These are phyloP conservation scores for Habrosyne pyritoides DNA, from an alignment of 2,888 invertebrate genomes.

Conservation along the genomic window DNA sequence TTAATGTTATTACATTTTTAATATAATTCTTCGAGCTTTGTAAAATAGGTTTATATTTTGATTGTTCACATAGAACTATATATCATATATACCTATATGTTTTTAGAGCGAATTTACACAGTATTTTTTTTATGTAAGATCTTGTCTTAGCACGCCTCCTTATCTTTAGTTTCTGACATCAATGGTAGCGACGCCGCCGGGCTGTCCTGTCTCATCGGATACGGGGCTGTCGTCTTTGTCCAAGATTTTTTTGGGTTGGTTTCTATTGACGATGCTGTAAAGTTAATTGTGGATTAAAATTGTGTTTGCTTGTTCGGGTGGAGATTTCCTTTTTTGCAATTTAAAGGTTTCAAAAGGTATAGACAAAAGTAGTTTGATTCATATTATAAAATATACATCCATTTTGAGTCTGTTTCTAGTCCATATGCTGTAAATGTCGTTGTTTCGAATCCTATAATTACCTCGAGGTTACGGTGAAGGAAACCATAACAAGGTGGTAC, in stretches of 20 bases:
- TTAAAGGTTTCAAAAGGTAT: no score
- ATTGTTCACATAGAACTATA: background rate
- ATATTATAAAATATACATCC: no score
- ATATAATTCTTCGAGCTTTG: background rate
- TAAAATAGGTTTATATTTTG: background rate
- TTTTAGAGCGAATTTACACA: background rate
- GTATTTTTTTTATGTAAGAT: background rate
- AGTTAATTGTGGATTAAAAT: background rate
- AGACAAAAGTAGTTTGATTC: no score
- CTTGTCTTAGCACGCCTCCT: background rate
- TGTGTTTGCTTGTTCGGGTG: background rate
- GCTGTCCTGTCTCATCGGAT: conserved; percentile 54
- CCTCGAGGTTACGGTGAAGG: no score
- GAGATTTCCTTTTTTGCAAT: background rate
- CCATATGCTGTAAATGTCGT: no score
- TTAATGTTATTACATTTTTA: background rate
- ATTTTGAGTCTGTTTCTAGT: no score
- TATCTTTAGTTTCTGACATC: conserved; percentile 48
- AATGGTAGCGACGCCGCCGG: conserved; percentile 64
- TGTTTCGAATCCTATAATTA: no score
- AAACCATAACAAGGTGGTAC: no score
- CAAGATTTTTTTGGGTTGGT: conserved; percentile 67
- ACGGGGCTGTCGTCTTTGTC: conserved; percentile 63
- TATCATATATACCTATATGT: no score
- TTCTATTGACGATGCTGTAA: conserved; percentile 62